Evolutionary conservation across 2,888 invertebrate species (phyloP).

Genomic region (Bombylius major): DNA sequence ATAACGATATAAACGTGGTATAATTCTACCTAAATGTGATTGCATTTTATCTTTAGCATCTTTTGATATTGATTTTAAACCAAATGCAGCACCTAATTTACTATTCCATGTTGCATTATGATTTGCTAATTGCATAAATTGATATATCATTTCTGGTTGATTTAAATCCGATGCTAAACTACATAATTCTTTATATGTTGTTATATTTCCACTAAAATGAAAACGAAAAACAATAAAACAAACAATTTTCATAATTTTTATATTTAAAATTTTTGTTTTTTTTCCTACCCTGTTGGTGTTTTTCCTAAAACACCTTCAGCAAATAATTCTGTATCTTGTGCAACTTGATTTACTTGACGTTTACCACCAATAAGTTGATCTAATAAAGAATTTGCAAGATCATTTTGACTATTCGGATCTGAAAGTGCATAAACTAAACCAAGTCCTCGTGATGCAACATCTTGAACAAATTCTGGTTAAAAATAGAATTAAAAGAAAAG

Average conservation of each 20-base stretch:
- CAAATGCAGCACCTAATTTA: constrained; percentile 81
- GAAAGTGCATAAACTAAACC: constrained; percentile 78
- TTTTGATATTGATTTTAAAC: constrained; percentile 74
- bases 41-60: constrained; percentile 74
- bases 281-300: constrained; percentile 66
- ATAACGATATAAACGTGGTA: constrained; percentile 68
- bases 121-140: constrained; percentile 91
- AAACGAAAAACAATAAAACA: not conserved
- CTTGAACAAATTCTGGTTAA: constrained; percentile 74
- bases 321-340: constrained; percentile 72
- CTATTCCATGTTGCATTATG: constrained; percentile 92
- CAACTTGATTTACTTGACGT: constrained; percentile 58
- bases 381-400: constrained; percentile 63
- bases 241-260: not conserved
- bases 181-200: constrained; percentile 90
- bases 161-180: constrained; percentile 87
- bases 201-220: constrained; percentile 61
- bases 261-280: not conserved
- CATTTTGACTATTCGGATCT: constrained; percentile 53
- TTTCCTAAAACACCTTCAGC: constrained; percentile 78
- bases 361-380: constrained; percentile 73
- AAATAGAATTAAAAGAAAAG: constrained; percentile 10
- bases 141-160: constrained; percentile 88
- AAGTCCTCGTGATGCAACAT: constrained; percentile 82
- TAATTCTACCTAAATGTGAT: constrained; percentile 69